Conservation (phyloP, 1,140 invertebrate genomes). For the Heliconius himera region DNA sequence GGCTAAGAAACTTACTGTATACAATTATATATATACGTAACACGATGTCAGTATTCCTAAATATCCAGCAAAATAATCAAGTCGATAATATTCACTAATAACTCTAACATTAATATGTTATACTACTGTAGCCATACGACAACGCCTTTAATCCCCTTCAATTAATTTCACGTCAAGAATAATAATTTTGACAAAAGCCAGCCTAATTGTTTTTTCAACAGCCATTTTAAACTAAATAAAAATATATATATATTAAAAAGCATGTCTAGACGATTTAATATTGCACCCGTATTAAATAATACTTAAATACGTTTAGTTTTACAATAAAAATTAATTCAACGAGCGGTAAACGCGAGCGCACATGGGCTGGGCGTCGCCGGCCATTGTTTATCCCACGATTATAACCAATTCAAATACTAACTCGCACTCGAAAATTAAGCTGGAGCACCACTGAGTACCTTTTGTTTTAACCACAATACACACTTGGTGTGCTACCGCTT, state of each 20-base stretch:
- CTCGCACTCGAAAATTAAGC: slow-evolving; percentile 79
- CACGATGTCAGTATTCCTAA: no score
- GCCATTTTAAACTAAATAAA: background rate
- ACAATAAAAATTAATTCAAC: slow-evolving; percentile 47
- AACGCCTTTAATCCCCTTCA: slow-evolving; percentile 4
- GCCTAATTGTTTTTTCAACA: background rate
- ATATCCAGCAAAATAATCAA: no score
- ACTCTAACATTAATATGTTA: background rate
- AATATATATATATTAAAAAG: background rate
- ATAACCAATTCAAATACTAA: slow-evolving; percentile 79
- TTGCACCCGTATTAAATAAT: slow-evolving; percentile 36
- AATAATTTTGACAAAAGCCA: background rate
- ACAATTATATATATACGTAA: no score
- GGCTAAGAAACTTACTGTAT: no score
- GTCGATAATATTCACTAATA: background rate
- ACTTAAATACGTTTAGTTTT: slow-evolving; percentile 34
- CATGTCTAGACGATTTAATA: slow-evolving; percentile 23
- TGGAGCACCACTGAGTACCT: slow-evolving; percentile 67
- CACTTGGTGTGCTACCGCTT: slow-evolving; percentile 50
- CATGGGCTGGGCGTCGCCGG: slow-evolving; percentile 67
- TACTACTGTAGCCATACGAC: background rate
- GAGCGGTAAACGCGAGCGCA: slow-evolving; percentile 51
- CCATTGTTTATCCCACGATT: slow-evolving; percentile 80
- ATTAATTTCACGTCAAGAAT: background rate
- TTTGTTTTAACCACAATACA: slow-evolving; percentile 79